phyloP scores from a whole-genome alignment of 2,113 vertebrate species.

The Pimephales promelas region DNA sequence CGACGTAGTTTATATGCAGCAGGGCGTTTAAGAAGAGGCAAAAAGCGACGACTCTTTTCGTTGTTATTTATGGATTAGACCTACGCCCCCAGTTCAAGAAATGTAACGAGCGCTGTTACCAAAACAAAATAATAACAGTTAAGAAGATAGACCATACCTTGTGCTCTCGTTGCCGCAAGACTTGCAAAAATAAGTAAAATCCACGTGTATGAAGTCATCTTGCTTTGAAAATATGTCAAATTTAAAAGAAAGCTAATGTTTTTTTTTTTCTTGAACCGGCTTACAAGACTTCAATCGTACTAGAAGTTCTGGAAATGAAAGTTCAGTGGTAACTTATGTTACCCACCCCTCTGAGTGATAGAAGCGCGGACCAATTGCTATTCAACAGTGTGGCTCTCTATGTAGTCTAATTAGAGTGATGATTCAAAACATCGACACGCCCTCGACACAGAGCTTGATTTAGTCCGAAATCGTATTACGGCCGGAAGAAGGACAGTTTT shows the following conservation, averaged over 20 bases:
- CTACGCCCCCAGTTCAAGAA: background rate
- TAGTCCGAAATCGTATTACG: no score
- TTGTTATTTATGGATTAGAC: background rate
- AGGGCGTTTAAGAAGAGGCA: background rate
- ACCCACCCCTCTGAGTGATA: conserved; percentile 11
- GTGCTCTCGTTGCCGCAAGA: conserved; percentile 56
- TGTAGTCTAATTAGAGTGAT: background rate
- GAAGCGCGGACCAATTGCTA: background rate
- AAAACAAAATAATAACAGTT: background rate
- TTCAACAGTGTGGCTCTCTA: background rate
- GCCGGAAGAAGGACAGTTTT: no score
- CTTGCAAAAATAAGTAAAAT: conserved; percentile 49
- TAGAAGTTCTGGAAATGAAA: background rate
- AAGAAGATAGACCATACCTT: conserved; percentile 56
- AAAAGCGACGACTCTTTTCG: background rate
- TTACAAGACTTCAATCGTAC: background rate
- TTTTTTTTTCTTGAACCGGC: background rate
- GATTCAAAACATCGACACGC: conserved; percentile 18
- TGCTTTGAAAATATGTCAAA: background rate
- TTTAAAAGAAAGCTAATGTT: background rate
- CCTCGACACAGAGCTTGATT: background rate
- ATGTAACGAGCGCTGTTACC: conserved; percentile 5
- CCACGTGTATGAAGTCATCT: conserved; percentile 64
- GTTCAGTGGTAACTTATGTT: background rate
- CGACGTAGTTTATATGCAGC: background rate